phyloP scores from a whole-genome alignment of 2,113 vertebrate genomes.

The Elephas maximus region DNA sequence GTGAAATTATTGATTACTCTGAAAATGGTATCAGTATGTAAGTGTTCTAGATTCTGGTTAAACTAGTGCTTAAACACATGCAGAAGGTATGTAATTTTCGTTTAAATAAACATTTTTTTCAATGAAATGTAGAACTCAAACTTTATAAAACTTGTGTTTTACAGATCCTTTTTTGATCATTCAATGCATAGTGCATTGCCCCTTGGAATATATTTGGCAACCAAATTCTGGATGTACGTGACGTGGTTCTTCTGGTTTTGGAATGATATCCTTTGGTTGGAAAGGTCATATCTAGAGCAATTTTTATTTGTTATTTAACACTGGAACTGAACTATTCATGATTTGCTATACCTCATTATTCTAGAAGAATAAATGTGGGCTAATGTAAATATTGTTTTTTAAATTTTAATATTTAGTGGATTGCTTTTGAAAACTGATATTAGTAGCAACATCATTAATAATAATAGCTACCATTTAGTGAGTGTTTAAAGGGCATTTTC shows the following conservation, averaged over 20 bases:
- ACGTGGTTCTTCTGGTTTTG: conserved; percentile 99
- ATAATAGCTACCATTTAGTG: not conserved
- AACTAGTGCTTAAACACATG: not conserved
- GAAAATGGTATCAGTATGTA: not conserved
- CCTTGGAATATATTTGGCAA: conserved; percentile 99
- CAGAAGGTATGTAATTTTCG: conserved; percentile 7
- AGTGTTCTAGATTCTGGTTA: conserved; percentile 41
- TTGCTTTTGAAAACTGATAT: conserved; percentile 61
- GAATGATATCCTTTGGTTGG: conserved; percentile 98
- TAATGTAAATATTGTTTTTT: not conserved
- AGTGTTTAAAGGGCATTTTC: conserved; percentile 38
- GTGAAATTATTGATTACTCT: not conserved
- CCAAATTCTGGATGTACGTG: conserved; percentile 99
- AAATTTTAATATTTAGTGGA: conserved; percentile 47
- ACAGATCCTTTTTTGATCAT: conserved; percentile 99
- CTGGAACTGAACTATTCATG: not conserved
- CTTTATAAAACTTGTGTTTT: conserved; percentile 74
- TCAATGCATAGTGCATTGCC: conserved; percentile 99
- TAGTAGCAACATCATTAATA: not conserved
- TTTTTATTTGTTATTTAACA: conserved; percentile 52
- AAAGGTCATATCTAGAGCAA: conserved; percentile 22
- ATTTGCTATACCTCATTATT: not conserved
- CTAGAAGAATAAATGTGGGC: conserved; percentile 23
- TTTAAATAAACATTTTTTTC: conserved; percentile 26
- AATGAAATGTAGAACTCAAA: conserved; percentile 27